Base-by-base conservation (phyloP, 1,140 invertebrate genomes). In the Medauroidea extradentata region DNA sequence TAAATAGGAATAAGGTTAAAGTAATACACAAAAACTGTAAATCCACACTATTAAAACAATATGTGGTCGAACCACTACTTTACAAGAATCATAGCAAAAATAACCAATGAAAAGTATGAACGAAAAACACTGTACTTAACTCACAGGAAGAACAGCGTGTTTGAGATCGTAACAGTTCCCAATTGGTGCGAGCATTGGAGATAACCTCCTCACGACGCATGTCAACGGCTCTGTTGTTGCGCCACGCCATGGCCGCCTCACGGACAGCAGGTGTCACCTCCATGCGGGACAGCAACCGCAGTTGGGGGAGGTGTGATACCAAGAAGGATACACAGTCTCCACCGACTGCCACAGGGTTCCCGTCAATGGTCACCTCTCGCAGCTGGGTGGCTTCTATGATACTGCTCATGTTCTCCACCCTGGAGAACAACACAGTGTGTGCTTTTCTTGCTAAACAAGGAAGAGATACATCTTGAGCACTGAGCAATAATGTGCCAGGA, bases 341-440 rank as follows among this genome's bases (percentile, higher is more conserved):
- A 9, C 80, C 83, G 41, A 87, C 67, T 24, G 84, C 84, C 2
- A 94, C 81, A 0, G 91, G 91, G 78, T 95, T 95, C 21, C 89
- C 89, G 72, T 95, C 91, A 42, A 95, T 83, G 9, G 90, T 87
- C 39, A 95, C 82, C 77, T 94, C 92, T 46, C 83, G 81, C 4
- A 94, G 78, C 44, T 85, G 83, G 2, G 73, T 75, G 1, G 88
- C 87, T 70, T 91, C 85, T 14, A 84, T 84, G 50, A 93, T 72
- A 63, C 86, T 88, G 18, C 83, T 83, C 67, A 93, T 86, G 67
- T 92, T 90, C 69, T 93, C 90, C 59, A 93, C 86, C 68, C 89
- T 90, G 67, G n/a, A n/a, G n/a, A n/a, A n/a, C n/a, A n/a, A n/a
- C n/a, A n/a, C n/a, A n/a, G n/a, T n/a, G n/a, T n/a, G n/a, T n/a